phyloP scores from a whole-genome alignment of 2,113 vertebrate genomes.

The Tylochromis polylepis region DNA sequence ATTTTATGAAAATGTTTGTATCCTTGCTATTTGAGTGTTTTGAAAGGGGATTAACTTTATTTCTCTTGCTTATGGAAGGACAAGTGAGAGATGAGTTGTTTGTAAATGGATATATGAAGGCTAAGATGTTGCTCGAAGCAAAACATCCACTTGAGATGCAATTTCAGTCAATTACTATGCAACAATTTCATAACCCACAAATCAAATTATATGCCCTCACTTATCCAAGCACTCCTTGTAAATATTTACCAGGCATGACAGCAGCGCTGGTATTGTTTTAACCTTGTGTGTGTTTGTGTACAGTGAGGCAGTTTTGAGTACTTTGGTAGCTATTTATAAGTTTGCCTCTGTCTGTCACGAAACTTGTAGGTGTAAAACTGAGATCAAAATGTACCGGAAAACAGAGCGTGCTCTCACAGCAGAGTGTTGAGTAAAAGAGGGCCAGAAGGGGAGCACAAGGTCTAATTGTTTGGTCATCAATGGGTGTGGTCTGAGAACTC shows the following conservation, averaged over 20 bases:
- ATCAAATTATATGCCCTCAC: not conserved
- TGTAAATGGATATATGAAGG: not conserved
- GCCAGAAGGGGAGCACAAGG: not conserved
- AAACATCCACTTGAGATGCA: not conserved
- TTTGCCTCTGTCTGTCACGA: not conserved
- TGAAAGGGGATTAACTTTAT: not conserved
- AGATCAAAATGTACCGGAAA: not conserved
- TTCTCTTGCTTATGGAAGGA: not conserved
- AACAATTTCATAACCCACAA: not conserved
- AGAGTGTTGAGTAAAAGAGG: not conserved
- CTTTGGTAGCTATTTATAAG: not conserved
- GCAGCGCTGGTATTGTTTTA: not conserved
- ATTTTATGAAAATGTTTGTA: not conserved
- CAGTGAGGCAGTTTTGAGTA: not conserved
- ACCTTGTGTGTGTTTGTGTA: not conserved
- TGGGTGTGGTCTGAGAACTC: not conserved
- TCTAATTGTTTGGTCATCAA: not conserved
- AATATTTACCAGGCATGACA: not conserved
- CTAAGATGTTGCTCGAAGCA: not conserved
- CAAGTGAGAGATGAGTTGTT: not conserved
- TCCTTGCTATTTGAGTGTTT: not conserved
- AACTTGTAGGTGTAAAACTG: not conserved
- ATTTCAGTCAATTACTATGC: not conserved
- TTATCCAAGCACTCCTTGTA: not conserved
- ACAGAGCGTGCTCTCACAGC: not conserved